A percentile compares a stretch with the other conserved stretches of the same genome.
These are phyloP conservation scores for Sphaeramia orbicularis DNA, from an alignment of 2,797 vertebrate species.

Conservation along the genomic window DNA sequence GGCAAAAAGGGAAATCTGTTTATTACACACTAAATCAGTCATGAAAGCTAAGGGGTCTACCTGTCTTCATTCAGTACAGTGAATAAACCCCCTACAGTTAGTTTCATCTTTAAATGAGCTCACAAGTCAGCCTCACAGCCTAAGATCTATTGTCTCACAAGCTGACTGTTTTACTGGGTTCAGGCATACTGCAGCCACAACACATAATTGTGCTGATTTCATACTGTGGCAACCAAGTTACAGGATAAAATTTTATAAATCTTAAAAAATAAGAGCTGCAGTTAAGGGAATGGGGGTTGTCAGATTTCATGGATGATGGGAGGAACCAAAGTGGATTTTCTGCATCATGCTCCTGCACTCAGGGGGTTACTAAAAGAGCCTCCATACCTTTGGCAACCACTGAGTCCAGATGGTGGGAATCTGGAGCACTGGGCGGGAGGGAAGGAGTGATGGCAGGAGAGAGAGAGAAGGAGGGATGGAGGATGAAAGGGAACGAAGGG, in stretches of 20 bases:
- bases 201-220: conserved; percentile 19
- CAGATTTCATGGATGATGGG: conserved; percentile 74
- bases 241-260: conserved; percentile 32
- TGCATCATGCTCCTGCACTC: conserved; percentile 66
- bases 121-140: conserved; percentile 2
- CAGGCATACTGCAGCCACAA: conserved; percentile 20
- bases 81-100: conserved; percentile 34
- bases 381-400: conserved; percentile 82
- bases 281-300: conserved; percentile 37
- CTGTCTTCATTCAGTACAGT: conserved; percentile 25
- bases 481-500: conserved; percentile 58
- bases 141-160: conserved; percentile 12
- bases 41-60: neutral
- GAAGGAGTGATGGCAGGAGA: conserved; percentile 35
- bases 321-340: conserved; percentile 78
- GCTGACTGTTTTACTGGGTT: conserved; percentile 29
- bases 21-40: conserved; percentile 14
- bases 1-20: conserved; percentile 54
- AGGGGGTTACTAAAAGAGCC: conserved; percentile 74
- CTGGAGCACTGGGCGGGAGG: conserved; percentile 74
- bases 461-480: conserved; percentile 48
- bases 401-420: conserved; percentile 84
- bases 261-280: conserved; percentile 37
- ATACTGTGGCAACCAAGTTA: conserved; percentile 29
- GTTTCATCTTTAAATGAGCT: conserved; percentile 12